Evolutionary conservation across 2,888 invertebrate species (phyloP), one percentile per base, ranked within the genome.

Genomic region (Empis stercorea): DNA sequence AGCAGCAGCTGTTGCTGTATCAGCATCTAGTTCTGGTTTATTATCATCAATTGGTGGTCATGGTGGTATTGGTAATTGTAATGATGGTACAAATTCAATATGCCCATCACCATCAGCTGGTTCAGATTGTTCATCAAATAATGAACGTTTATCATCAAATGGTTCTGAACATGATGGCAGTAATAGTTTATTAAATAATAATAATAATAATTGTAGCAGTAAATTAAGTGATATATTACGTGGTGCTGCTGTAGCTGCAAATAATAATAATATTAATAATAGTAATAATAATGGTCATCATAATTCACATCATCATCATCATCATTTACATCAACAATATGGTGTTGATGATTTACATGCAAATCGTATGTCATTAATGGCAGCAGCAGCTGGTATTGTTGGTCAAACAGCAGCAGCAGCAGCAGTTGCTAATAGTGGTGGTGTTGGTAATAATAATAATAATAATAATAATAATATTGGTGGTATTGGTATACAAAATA

Each of bases 41-140:
- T 67, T 79, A 7, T 75, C 76, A 56, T 58, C 71, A n/a, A 66
- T 71, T 44, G 68, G 70, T 50, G 70, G 69, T 58, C 52, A 53
- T 14, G 48, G 43, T 39, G 40, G 40, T 40, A 17, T 17, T 38
- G 47, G 42, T 44, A 54, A 55, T 20, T 57, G 63, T 44, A 54
- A 55, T 20, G 57, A 63, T 57, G 62, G 72, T 62, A 71, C 78
- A 51, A 78, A 78, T 63, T 79, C 80, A 16, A 74, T 80, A 74
- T 81, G 87, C 56, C 84, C 86, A 14, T 87, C 87, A 42, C 88
- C 88, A 2, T 87, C 87, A 36, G 84, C 84, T 16, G 87, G 87
- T 66, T 87, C 87, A 41, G 89, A 89, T 68, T 86, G 86, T 60
- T 87, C 87, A 20, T 87, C 87, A 30, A 77, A 77, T 53, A 87